These are phyloP conservation scores for Argyra leucocephala DNA, from an alignment of 2,888 invertebrate genomes.

Conservation along the genomic window DNA sequence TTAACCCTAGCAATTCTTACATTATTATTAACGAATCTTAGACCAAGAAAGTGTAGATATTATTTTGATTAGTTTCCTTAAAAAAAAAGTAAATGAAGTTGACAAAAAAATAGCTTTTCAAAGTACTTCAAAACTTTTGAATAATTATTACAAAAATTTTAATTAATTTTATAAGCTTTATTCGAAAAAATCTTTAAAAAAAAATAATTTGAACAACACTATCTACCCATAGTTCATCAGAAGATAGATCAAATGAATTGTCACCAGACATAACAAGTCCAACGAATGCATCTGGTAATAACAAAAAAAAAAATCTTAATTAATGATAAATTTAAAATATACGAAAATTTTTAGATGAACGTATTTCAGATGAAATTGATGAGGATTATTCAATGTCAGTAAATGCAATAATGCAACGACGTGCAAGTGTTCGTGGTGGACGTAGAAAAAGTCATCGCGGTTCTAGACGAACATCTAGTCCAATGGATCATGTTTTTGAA, in stretches of 20 bases:
- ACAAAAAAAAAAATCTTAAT: constrained; percentile 14
- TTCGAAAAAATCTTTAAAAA: no score
- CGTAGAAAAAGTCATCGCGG: constrained; percentile 52
- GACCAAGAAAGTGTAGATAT: no score
- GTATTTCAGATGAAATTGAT: constrained; percentile 47
- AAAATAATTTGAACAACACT: no score
- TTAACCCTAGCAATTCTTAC: no score
- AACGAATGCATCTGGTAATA: constrained; percentile 30
- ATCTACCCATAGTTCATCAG: constrained; percentile 26
- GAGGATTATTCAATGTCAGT: constrained; percentile 81
- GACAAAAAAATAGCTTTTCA: no score
- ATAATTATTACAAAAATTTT: no score
- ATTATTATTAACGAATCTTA: no score
- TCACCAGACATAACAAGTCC: constrained; percentile 28
- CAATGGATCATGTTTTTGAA: constrained; percentile 42
- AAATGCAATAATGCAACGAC: constrained; percentile 70
- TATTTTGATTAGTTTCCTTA: no score
- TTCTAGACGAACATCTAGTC: constrained; percentile 53
- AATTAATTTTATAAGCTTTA: no score
- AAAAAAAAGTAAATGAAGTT: no score
- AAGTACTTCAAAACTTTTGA: no score
- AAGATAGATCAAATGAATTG: constrained; percentile 28
- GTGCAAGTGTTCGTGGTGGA: constrained; percentile 62
- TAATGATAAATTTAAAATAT: not conserved
- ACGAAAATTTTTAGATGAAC: constrained; percentile 5